A percentile compares a stretch with the other conserved stretches of the same genome.
These are phyloP conservation scores for Ceriagrion tenellum DNA, from an alignment of 2,888 invertebrate genomes.

Conservation along the genomic window DNA sequence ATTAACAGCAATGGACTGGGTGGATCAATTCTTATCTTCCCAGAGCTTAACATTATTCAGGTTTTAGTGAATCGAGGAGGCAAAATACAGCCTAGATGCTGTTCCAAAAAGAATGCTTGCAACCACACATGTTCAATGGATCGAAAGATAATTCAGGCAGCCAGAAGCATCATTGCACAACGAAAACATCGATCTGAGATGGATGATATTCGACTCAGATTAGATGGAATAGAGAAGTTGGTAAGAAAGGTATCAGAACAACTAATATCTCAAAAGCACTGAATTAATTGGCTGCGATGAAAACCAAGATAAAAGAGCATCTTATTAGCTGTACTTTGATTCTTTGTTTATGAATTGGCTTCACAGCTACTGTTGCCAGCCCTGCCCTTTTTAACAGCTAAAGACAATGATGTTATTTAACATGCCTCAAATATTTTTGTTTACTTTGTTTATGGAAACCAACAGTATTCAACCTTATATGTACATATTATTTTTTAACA, in stretches of 20 bases:
- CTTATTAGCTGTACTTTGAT: background rate
- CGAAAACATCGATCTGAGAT: constrained; percentile 9
- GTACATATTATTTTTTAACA: background rate
- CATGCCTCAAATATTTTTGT: background rate
- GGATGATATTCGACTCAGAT: constrained; percentile 38
- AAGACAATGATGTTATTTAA: background rate
- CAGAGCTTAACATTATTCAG: background rate
- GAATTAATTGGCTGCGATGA: background rate
- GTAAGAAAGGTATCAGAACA: background rate
- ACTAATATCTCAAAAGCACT: background rate
- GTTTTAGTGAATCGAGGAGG: constrained; percentile 43
- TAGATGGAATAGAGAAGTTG: constrained; percentile 8
- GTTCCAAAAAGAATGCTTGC: constrained; percentile 14
- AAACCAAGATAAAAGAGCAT: background rate
- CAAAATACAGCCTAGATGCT: constrained; percentile 43
- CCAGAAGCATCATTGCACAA: constrained; percentile 57
- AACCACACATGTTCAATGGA: constrained; percentile 49
- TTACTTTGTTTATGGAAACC: background rate
- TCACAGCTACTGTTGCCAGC: background rate
- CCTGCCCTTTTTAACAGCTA: background rate
- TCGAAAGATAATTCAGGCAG: constrained; percentile 39
- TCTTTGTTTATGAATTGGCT: background rate
- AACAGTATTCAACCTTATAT: background rate
- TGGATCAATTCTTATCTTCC: background rate
- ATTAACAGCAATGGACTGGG: background rate